Conservation (phyloP, 2,797 vertebrate species). For the Gymnoscopelus microlampas region DNA sequence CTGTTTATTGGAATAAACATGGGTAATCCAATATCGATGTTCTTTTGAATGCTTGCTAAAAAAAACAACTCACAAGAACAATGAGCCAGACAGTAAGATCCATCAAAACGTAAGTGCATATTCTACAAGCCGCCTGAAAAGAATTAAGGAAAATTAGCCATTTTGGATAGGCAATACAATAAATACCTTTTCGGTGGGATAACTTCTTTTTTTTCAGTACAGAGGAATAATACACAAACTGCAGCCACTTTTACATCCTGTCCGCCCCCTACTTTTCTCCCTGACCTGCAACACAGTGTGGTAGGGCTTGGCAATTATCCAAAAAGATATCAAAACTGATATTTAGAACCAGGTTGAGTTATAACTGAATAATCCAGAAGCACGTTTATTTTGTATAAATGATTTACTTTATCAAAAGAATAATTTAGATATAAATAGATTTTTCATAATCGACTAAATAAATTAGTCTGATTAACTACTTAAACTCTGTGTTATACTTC, state of each 20-base stretch:
- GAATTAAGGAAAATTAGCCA: background rate
- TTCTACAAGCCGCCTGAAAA: constrained; percentile 35
- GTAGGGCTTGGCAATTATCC: no score
- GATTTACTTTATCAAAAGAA: no score
- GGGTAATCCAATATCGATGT: constrained; percentile 70
- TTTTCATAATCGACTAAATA: no score
- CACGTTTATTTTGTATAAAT: no score
- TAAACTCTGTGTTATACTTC: no score
- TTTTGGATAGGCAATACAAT: background rate
- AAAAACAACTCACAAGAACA: constrained; percentile 52
- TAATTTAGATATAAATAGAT: no score
- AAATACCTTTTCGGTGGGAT: constrained; percentile 20
- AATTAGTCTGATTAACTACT: no score
- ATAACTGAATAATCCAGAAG: no score
- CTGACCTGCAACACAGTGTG: no score
- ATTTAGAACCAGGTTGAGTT: no score
- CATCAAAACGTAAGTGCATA: constrained; percentile 49
- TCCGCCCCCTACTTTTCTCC: constrained; percentile 45
- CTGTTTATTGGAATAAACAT: constrained; percentile 73
- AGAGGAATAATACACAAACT: background rate
- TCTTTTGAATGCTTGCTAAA: constrained; percentile 61
- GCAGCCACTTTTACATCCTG: constrained; percentile 15
- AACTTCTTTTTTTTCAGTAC: constrained; percentile 19
- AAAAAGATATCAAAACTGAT: no score
- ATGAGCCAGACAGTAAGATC: constrained; percentile 39